These are phyloP conservation scores for Riparia riparia DNA, from an alignment of 2,113 vertebrate genomes.

Conservation along the genomic window DNA sequence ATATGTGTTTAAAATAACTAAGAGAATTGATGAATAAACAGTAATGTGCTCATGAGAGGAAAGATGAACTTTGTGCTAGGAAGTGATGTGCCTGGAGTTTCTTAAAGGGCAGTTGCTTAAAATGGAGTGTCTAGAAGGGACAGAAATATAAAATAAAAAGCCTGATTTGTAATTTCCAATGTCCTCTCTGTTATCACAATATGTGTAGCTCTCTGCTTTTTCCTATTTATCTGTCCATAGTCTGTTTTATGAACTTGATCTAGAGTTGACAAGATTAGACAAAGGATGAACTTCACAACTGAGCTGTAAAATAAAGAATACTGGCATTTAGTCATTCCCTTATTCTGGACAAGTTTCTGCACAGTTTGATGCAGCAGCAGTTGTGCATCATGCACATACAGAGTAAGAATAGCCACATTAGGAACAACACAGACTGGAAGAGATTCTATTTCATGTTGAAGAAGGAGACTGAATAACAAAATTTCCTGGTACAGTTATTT, in stretches of 20 bases:
- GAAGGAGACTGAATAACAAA: slow-evolving; percentile 13
- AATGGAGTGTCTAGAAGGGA: not conserved
- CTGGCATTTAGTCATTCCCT: not conserved
- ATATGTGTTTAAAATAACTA: slow-evolving; percentile 34
- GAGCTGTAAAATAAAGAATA: not conserved
- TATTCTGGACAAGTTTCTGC: not conserved
- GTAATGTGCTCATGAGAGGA: not conserved
- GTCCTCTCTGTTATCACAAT: not conserved
- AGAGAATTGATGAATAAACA: slow-evolving; percentile 24
- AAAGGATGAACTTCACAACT: not conserved
- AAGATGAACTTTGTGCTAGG: not conserved
- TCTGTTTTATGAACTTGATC: not conserved
- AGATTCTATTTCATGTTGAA: slow-evolving; percentile 15
- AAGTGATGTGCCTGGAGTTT: not conserved
- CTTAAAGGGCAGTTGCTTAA: not conserved
- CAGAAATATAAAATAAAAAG: not conserved
- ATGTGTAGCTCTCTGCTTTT: not conserved
- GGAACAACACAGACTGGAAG: not conserved
- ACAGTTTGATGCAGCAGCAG: not conserved
- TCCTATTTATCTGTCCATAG: not conserved
- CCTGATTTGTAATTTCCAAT: not conserved
- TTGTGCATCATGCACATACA: not conserved
- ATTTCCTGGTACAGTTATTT: slow-evolving; percentile 46
- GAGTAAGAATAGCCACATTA: not conserved
- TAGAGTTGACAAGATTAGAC: not conserved